Evolutionary conservation across 53 echinoderm and acorn worm genomes (phyloP).

Genomic region (Crossaster papposus): DNA sequence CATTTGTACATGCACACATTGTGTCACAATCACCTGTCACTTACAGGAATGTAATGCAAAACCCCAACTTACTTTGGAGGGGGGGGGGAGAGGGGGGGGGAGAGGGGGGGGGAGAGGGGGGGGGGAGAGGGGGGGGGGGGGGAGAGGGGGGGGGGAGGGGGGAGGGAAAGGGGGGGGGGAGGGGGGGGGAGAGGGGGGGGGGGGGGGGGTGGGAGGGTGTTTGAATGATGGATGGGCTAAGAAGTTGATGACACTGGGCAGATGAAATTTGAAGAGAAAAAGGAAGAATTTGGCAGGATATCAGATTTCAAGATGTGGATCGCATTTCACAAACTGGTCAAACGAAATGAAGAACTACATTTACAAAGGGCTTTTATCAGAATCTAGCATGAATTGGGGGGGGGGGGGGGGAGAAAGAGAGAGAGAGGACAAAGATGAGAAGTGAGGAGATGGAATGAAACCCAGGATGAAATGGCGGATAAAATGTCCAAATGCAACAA

Average conservation of each 20-base stretch:
- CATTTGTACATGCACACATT: too few relatives aligned
- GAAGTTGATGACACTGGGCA: background rate
- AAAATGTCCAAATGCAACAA: background rate
- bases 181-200: background rate
- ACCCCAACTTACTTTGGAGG: too few relatives aligned
- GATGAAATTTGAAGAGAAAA: background rate
- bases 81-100: too few relatives aligned
- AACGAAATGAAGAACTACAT: slow-evolving; percentile 25
- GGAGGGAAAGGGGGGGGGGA: background rate
- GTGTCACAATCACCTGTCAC: too few relatives aligned
- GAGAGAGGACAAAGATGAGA: background rate
- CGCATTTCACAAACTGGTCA: slow-evolving; percentile 52
- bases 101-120: too few relatives aligned
- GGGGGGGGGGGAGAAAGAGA: background rate
- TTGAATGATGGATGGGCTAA: too few relatives aligned
- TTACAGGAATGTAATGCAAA: too few relatives aligned
- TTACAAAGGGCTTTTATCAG: slow-evolving; percentile 45
- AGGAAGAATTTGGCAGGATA: slow-evolving; percentile 3
- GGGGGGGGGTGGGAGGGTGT: too few relatives aligned
- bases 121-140: too few relatives aligned
- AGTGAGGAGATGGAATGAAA: background rate
- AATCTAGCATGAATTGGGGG: background rate
- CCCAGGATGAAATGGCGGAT: background rate
- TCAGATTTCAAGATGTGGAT: slow-evolving; percentile 32
- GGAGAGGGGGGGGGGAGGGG: background rate